Percentiles rank a stretch among this genome's conserved stretches.
Evolutionary conservation across 2,888 invertebrate genomes (phyloP).

Genomic region (Nomada lathburiana): DNA sequence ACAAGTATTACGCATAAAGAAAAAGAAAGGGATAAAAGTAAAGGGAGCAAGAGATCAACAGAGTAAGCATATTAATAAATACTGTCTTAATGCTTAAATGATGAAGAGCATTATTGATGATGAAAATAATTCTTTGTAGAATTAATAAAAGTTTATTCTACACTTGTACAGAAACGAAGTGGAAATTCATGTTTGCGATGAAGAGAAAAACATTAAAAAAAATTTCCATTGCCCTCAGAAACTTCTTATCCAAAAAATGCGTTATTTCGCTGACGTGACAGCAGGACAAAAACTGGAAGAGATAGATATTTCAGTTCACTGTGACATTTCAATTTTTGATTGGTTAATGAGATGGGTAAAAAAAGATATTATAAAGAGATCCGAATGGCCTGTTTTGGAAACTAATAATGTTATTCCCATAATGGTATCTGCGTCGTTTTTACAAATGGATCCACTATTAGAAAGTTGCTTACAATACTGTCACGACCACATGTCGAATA

Average conservation of each 20-base stretch:
- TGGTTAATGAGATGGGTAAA: slow-evolving; percentile 99
- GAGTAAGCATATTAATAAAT: slow-evolving; percentile 73
- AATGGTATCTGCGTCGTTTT: slow-evolving; percentile 96
- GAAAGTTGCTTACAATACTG: slow-evolving; percentile 94
- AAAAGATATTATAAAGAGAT: slow-evolving; percentile 88
- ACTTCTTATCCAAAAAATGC: slow-evolving; percentile 95
- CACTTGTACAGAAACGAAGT: slow-evolving; percentile 88
- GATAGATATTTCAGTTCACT: slow-evolving; percentile 98
- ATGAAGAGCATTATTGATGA: slow-evolving; percentile 14
- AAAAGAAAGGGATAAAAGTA: slow-evolving; percentile 76
- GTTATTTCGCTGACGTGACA: slow-evolving; percentile 96
- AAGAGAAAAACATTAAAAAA: slow-evolving; percentile 94
- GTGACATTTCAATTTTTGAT: slow-evolving; percentile 97
- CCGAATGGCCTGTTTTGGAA: slow-evolving; percentile 90
- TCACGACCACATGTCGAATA: slow-evolving; percentile 93
- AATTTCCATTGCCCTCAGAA: slow-evolving; percentile 96
- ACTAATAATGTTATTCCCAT: slow-evolving; percentile 95
- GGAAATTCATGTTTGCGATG: slow-evolving; percentile 97
- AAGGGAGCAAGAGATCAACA: slow-evolving; percentile 74
- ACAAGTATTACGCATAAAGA: slow-evolving; percentile 37
- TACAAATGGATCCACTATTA: slow-evolving; percentile 96
- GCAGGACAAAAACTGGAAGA: slow-evolving; percentile 93
- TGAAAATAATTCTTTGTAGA: slow-evolving; percentile 42
- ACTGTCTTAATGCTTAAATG: neutral
- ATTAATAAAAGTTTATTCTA: slow-evolving; percentile 27